These are phyloP conservation scores for Gallinago media DNA, from an alignment of 2,113 vertebrate genomes.

Conservation along the genomic window DNA sequence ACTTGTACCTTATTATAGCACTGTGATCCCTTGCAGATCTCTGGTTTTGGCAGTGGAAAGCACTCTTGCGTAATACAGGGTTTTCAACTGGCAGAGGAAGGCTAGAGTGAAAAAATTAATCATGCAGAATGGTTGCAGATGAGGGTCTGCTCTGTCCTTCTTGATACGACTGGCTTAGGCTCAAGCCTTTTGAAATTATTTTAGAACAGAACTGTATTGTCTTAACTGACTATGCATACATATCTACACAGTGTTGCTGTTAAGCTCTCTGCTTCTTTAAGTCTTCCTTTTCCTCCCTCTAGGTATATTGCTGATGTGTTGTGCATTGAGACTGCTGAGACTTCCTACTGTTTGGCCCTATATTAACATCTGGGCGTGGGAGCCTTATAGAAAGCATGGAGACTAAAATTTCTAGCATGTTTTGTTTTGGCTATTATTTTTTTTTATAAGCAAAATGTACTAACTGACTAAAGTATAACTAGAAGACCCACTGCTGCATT, in stretches of 20 bases:
- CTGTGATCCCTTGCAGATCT: background rate
- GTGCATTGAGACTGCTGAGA: background rate
- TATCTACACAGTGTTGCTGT: background rate
- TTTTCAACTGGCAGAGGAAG: background rate
- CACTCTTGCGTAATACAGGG: background rate
- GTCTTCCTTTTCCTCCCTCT: background rate
- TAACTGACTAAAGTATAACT: conserved; percentile 49
- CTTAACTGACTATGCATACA: background rate
- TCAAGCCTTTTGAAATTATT: background rate
- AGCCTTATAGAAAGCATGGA: background rate
- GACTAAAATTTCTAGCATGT: conserved; percentile 30
- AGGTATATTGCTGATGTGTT: background rate
- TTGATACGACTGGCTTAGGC: background rate
- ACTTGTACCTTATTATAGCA: background rate
- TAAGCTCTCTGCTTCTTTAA: background rate
- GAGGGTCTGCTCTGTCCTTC: background rate
- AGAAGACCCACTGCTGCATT: conserved; percentile 11
- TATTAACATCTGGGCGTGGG: background rate
- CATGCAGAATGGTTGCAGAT: background rate
- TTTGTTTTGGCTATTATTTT: background rate
- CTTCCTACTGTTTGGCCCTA: background rate
- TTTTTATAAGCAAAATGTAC: background rate
- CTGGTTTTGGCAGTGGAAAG: background rate
- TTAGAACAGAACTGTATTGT: background rate
- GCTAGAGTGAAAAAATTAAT: background rate